Base-by-base conservation (phyloP, 2,797 vertebrate species). In the Furcifer pardalis region DNA sequence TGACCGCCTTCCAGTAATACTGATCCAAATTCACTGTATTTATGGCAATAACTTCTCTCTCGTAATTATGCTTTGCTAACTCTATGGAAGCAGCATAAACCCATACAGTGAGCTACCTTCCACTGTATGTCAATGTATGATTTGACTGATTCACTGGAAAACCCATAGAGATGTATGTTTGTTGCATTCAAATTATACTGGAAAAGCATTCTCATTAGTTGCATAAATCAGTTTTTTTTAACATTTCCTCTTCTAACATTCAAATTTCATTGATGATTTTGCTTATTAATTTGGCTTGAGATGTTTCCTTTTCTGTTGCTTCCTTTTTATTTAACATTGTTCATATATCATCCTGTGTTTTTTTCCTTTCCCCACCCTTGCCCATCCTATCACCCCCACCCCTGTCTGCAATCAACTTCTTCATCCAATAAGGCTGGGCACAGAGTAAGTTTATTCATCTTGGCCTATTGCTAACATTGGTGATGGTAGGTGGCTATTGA, bases 401-500 rank as follows among this genome's bases (percentile, higher is more conserved):
- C 95, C 90, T 95, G 96, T 97, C 97, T 98, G 95, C 98, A 97
- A 97, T 98, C 97, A 96, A 97, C 97, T 96, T 90, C 96, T 97
- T 88, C 97, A 95, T 96, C 93, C 96, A 89, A 91, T 97, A 97
- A 99, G 98, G 97, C 98, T 96, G 98, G 98, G 97, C 98, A 99
- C 97, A 98, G 98, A 99, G 98, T 99, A 99, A 99, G 98, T 99
- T 95, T 92, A 87, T 87, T 95, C 94, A 91, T 90, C 95, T 96
- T 87, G 94, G 95, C 95, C 84, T 94, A 90, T 94, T 93, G 94
- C 93, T 96, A 93, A 92, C 93, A 71, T 52, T 88, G 92, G 94
- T 90, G 92, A 72, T 74, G 92, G 93, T 42, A 3, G 10, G 1
- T 5, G 7, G 84, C 1, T 87, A 0, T 0, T 0, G 37, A 25